Evolutionary conservation across 2,797 vertebrate species (phyloP), one percentile per base, ranked within the genome.

Genomic region (Cygnus olor): DNA sequence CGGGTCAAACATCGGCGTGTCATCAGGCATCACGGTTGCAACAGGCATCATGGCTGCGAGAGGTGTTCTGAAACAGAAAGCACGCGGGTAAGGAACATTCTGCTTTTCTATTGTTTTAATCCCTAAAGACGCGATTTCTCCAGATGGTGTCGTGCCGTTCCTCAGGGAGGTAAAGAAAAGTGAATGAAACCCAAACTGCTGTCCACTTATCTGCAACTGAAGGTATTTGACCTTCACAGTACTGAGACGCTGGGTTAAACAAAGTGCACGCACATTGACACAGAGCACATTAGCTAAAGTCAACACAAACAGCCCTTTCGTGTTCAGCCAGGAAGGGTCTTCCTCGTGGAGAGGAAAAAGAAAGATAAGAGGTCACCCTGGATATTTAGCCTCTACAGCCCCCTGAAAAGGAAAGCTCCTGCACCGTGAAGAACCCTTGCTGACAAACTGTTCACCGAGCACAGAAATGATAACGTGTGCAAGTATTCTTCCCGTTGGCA

Each of bases 1-100:
- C 6, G 99, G 99, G 80, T 99, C 99, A 94, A 99, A 99, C 87
- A 99, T 98, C 1, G 99, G 99, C 0, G 98, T 98, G 96, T 99
- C 99, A 32, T 99, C 98, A 44, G 98, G 98, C 97, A 99, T 97
- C 98, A 99, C 98, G 18, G 96, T 80, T 83, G 90, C 90, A 63
- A 87, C 90, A 22, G 95, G 91, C 96, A 97, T 95, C 97, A 97
- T 97, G 95, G 93, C 97, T 94, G 92, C 83, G 21, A 1, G 4
- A 4, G 15, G 49, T 10, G 24, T 10, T 9, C 97, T 98, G 96
- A 14, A 96, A 93, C 0, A 6, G 5, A 65, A 42, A 0, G 1
- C 38, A 8, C 6, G 11, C 0, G 1, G 24, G 17, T 15, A 14
- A 80, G 73, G 58, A 15, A 21, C 6, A 0, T 4, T 40, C 10